Conservation (phyloP, 2,113 vertebrate genomes). For the Willisornis vidua region DNA sequence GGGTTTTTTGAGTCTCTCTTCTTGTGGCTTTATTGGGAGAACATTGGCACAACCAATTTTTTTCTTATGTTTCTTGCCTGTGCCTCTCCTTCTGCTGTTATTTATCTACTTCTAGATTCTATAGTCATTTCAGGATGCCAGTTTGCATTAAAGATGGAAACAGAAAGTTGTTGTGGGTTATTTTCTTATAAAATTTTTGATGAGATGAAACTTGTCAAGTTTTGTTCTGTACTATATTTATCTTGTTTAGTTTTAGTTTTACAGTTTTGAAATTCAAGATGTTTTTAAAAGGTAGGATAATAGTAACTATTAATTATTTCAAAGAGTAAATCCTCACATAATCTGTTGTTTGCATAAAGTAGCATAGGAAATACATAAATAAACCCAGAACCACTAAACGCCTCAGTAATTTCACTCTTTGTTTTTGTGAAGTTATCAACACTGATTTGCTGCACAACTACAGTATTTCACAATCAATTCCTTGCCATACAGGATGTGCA, state of each 20-base stretch:
- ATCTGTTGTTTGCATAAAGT: not conserved
- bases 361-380: not conserved
- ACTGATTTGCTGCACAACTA: not conserved
- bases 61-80: not conserved
- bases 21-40: not conserved
- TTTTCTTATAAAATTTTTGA: not conserved
- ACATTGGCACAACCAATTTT: not conserved
- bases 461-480: conserved; percentile 5
- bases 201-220: not conserved
- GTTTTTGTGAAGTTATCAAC: not conserved
- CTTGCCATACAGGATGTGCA: not conserved
- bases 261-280: not conserved
- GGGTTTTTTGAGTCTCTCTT: not conserved
- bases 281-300: not conserved
- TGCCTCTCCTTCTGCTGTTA: not conserved
- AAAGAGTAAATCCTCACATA: not conserved
- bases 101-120: not conserved
- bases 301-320: not conserved
- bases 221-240: not conserved
- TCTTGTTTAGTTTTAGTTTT: not conserved
- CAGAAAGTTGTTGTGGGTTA: not conserved
- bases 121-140: not conserved
- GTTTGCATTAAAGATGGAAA: not conserved
- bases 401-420: not conserved
- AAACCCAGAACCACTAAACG: not conserved